phyloP scores from a whole-genome alignment of 2,113 vertebrate genomes.

The Paradoxurus hermaphroditus region DNA sequence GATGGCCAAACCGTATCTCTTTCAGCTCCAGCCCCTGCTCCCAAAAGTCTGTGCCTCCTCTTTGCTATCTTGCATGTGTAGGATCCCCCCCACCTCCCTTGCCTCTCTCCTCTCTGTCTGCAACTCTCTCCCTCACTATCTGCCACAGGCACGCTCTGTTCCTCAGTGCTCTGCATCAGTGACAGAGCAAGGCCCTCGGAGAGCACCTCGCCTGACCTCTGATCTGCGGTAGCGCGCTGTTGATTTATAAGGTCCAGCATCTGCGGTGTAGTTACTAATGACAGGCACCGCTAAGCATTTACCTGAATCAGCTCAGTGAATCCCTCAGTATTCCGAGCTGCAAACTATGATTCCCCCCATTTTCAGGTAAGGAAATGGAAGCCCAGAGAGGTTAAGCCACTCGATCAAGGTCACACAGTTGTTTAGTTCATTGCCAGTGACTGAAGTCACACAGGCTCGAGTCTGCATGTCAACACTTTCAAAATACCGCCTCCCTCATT shows the following conservation, averaged over 20 bases:
- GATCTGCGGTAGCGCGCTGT: not conserved
- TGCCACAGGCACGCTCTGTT: not conserved
- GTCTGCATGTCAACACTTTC: not conserved
- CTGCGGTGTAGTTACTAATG: not conserved
- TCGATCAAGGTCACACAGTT: not conserved
- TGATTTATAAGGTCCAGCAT: not conserved
- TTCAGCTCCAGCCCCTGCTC: too few relatives aligned
- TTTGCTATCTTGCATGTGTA: accelerated
- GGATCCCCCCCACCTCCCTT: not conserved
- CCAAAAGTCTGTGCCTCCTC: not conserved
- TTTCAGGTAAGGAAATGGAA: not conserved
- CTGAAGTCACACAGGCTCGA: not conserved
- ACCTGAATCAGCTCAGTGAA: not conserved
- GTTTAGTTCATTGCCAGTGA: too few relatives aligned
- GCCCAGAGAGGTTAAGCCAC: not conserved
- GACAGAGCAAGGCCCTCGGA: not conserved
- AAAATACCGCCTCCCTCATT: not conserved
- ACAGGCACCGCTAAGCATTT: not conserved
- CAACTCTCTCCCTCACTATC: accelerated
- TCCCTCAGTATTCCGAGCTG: not conserved
- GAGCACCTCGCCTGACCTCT: not conserved
- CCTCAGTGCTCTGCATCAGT: not conserved
- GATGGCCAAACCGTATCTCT: not conserved
- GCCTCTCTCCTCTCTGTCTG: not conserved
- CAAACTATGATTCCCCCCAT: not conserved